Evolutionary conservation across 2,888 invertebrate genomes (phyloP).

Genomic region (Molanna angustata): DNA sequence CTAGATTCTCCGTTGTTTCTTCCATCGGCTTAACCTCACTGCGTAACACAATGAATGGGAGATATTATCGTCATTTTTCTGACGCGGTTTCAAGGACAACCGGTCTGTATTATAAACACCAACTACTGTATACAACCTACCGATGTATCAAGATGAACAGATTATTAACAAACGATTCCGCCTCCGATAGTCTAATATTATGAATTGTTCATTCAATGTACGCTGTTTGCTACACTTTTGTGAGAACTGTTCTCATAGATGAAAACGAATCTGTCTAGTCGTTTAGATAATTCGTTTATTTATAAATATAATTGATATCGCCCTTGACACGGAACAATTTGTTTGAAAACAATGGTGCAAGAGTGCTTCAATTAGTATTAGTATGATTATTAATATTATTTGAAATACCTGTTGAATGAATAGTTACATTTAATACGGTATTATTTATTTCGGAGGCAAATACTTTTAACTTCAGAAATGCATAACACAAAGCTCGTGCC

Average conservation of each 20-base stretch:
- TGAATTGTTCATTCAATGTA: not conserved
- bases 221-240: not conserved
- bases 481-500: no score
- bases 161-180: not conserved
- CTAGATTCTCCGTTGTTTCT: constrained; percentile 24
- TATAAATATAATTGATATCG: no score
- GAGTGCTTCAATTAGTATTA: no score
- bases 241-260: not conserved
- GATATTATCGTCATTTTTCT: constrained; percentile 20
- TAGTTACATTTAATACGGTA: no score
- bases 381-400: no score
- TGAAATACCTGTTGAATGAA: no score
- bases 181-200: not conserved
- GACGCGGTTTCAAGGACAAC: constrained; percentile 19
- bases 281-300: not conserved
- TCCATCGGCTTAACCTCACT: constrained; percentile 1
- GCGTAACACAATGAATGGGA: constrained; percentile 15
- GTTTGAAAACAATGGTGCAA: no score
- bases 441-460: no score
- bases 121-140: not conserved
- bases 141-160: no score
- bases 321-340: not conserved
- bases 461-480: no score
- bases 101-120: constrained; percentile 12
- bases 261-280: not conserved